Evolutionary conservation across 2,113 vertebrate genomes (phyloP), one percentile per base, ranked within the genome.

Genomic region (Eonycteris spelaea): DNA sequence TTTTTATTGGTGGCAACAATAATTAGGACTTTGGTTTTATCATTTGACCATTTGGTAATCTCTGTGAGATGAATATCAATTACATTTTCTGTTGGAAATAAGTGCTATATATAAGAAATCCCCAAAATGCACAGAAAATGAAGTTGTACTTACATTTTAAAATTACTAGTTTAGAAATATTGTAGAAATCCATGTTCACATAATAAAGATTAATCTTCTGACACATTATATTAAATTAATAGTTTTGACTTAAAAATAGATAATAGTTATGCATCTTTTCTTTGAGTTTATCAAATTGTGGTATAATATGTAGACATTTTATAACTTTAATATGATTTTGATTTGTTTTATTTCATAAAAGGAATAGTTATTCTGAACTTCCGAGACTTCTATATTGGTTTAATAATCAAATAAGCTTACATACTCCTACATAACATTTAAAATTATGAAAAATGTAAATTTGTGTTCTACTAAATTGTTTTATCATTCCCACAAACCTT

Each of bases 211-310:
- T 90, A 84, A 53, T 89, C 30, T 51, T 94, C 61, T 90, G 67
- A 65, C 2, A 61, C 1, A 90, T 94, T 74, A 78, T 22, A 51
- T 12, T 79, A 55, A 70, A 77, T 92, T 94, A 40, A 74, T 90
- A 90, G 74, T 92, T 96, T 91, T 73, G 5, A 9, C 24, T 94
- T 95, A 73, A 95, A 94, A 95, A 93, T 26, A 22, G 73, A 57
- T 68, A 18, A 38, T 75, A 84, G 26, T 40, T 89, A 91, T 78
- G 3, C 22, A 71, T 73, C 7, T 78, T 74, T 92, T 92, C 13
- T 70, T 74, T 92, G 43, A 91, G 45, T 82, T 95, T 92, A 53
- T 68, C 18, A 57, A 65, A 93, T 85, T 96, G 48, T 74, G 38
- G 15, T 24, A 71, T 51, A 86, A 51, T 61, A 6, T 63, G 1